phyloP scores from a whole-genome alignment of 2,797 vertebrate species.

The Notolepis coatsorum region DNA sequence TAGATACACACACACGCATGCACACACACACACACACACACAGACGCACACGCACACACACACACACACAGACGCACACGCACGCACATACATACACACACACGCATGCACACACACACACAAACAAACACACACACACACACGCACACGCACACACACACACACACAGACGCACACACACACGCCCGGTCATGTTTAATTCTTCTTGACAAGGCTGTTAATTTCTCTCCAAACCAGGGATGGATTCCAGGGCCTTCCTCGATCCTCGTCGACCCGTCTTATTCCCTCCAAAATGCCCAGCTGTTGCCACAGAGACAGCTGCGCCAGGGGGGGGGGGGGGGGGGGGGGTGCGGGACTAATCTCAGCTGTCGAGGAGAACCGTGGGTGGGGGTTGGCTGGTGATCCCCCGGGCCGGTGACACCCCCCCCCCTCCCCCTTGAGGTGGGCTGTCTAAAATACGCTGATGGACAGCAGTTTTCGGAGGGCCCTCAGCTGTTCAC shows the following conservation, averaged over 20 bases:
- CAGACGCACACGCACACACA: constrained; percentile 6
- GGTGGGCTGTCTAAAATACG: constrained; percentile 59
- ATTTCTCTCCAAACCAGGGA: constrained; percentile 63
- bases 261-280: constrained; percentile 24
- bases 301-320: constrained; percentile 79
- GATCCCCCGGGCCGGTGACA: constrained; percentile 51
- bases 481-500: constrained; percentile 55
- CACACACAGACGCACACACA: constrained; percentile 31
- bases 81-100: background rate
- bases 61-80: constrained; percentile 21
- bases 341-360: constrained; percentile 79
- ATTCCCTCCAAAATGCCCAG: constrained; percentile 82
- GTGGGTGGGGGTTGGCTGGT: constrained; percentile 39
- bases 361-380: constrained; percentile 74
- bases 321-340: constrained; percentile 61
- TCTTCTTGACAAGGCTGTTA: constrained; percentile 67
- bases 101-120: constrained; percentile 27
- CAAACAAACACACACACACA: too few species aligned
- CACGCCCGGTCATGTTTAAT: constrained; percentile 45
- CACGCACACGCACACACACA: constrained; percentile 10
- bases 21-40: background rate
- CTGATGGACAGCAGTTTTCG: constrained; percentile 65
- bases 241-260: constrained; percentile 43
- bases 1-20: background rate
- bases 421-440: constrained; percentile 23